Percentiles rank a stretch among this genome's conserved stretches.
Conservation (phyloP, 2,888 invertebrate genomes). For the Pristionchus fissidentatus region DNA sequence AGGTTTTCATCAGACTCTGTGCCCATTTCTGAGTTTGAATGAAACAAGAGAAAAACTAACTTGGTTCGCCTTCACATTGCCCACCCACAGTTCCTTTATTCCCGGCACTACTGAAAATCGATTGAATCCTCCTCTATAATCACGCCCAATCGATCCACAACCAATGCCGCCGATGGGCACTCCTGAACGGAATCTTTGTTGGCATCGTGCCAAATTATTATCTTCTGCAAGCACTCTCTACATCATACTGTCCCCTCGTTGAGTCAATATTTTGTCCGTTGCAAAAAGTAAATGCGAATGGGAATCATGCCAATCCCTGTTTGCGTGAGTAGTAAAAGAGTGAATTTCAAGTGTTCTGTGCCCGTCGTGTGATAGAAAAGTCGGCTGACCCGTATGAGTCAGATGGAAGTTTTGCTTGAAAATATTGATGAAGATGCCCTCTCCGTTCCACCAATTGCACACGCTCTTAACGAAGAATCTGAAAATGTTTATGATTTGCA, state of each 20-base stretch:
- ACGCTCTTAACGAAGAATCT: slow-evolving; percentile 57
- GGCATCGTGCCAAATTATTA: no score
- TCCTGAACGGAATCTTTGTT: slow-evolving; percentile 50
- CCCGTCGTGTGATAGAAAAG: neutral
- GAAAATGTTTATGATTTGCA: slow-evolving; percentile 19
- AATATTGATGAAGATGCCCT: slow-evolving; percentile 76
- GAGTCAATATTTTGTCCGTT: no score
- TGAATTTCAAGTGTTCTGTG: neutral
- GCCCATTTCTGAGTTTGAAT: slow-evolving; percentile 63
- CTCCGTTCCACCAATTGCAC: slow-evolving; percentile 70
- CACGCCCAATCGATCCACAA: slow-evolving; percentile 88
- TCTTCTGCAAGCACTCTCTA: no score
- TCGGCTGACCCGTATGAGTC: slow-evolving; percentile 77
- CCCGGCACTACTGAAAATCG: slow-evolving; percentile 90
- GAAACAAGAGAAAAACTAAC: slow-evolving; percentile 58
- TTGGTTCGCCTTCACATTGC: slow-evolving; percentile 61
- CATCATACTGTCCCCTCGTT: no score
- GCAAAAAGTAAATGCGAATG: slow-evolving; percentile 18
- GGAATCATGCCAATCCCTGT: slow-evolving; percentile 50
- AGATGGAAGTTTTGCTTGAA: slow-evolving; percentile 75
- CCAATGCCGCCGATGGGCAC: slow-evolving; percentile 78
- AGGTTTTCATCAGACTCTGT: neutral
- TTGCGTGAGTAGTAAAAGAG: neutral
- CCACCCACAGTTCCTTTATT: slow-evolving; percentile 86
- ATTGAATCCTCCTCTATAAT: slow-evolving; percentile 89